Base-by-base conservation (phyloP, 2,113 vertebrate genomes). In the Oreochromis spilurus region DNA sequence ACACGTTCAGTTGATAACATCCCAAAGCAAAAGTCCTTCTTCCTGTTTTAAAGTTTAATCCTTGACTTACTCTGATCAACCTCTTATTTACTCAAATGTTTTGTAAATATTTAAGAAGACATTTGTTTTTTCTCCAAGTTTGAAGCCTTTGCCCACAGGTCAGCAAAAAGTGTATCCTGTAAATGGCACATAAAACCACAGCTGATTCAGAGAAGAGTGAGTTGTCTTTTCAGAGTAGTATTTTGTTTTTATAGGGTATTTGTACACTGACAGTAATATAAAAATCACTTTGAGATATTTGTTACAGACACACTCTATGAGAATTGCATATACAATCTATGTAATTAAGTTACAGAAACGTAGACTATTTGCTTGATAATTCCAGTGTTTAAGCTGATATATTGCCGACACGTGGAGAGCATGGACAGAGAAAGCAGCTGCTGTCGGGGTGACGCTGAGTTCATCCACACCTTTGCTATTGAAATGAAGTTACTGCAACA, bases 391-490 rank as follows among this genome's bases (percentile, higher is more conserved):
- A 81, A 29, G 9, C 55, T 55, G 84, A 87, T 82, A 7, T 60
- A 86, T 87, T 85, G 11, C 24, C 50, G 12, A 14, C 70, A 21
- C 67, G 16, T 80, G 84, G 86, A 54, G 52, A 34, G 62, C 21
- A 84, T 43, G 36, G 55, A 57, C 19, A 36, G 34, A 79, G 79
- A 55, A 53, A 87, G 57, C 88, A 83, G 81, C 75, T 90, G 90
- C 62, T 5, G 52, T 4, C 3, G 43, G 79, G 91, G 93, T 94
- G 88, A 94, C 2, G 53, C 55, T 1, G 85, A 93, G 92, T 95
- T 96, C 91, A 93, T 77, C 82, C 83, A 48, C 90, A 91, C 87
- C 88, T 91, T 92, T 88, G 84, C 86, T 79, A 79, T 85, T 90
- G 89, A 92, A 94, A 94, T 94, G 24, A 94, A 92, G 78, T 87